Evolutionary conservation across 2,888 invertebrate genomes (phyloP).

Genomic region (Chloroclysta siterata): DNA sequence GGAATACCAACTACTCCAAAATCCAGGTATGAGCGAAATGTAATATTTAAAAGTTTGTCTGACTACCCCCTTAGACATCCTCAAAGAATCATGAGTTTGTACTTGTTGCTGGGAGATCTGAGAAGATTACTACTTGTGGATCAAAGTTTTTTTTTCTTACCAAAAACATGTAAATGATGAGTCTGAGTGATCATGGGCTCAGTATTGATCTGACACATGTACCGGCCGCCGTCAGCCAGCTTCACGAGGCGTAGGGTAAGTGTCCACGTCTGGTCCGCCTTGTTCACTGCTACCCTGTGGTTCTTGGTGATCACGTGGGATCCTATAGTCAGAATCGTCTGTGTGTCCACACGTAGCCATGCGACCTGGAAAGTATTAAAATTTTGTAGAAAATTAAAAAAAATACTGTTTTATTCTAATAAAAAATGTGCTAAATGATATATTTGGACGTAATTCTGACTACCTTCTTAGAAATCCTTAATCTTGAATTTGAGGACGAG

Average conservation of each 20-base stretch:
- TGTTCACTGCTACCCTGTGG: conserved; percentile 91
- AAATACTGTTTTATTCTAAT: no score
- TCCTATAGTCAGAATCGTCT: conserved; percentile 94
- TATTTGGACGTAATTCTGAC: no score
- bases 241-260: conserved; percentile 91
- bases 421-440: no score
- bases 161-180: conserved; percentile 66
- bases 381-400: neutral
- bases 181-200: conserved; percentile 88
- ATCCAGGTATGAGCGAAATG: no score
- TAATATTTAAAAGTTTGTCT: no score
- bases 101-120: no score
- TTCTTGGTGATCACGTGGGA: conserved; percentile 95
- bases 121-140: no score
- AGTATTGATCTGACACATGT: conserved; percentile 88
- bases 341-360: conserved; percentile 94
- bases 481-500: no score
- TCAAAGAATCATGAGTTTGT: no score
- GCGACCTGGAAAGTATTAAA: conserved; percentile 87
- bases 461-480: no score
- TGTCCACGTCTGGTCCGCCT: conserved; percentile 91
- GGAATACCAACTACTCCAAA: no score
- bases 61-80: no score
- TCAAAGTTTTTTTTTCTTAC: conserved; percentile 35
- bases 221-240: conserved; percentile 91